phyloP scores from a whole-genome alignment of 2,888 invertebrate genomes.

The Beris morrisii region DNA sequence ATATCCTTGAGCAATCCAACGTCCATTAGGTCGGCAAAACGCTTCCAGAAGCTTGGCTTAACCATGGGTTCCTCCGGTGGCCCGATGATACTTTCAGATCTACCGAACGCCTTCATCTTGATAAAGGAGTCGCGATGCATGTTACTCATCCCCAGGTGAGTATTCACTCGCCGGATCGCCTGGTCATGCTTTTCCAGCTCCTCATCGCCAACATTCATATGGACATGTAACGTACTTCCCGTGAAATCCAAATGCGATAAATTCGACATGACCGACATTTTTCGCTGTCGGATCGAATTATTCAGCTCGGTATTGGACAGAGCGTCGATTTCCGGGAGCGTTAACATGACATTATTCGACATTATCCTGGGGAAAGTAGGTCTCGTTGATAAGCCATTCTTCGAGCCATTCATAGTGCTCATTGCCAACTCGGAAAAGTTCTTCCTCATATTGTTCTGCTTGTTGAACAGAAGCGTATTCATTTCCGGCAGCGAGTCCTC shows the following conservation, averaged over 20 bases:
- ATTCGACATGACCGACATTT: conserved; percentile 71
- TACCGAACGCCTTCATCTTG: conserved; percentile 48
- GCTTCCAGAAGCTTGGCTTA: conserved; percentile 58
- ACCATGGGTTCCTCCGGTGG: conserved; percentile 28
- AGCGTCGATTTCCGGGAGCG: conserved; percentile 42
- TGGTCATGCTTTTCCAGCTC: conserved; percentile 55
- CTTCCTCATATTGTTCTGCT: conserved; percentile 53
- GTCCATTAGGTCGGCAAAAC: conserved; percentile 69
- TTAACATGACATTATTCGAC: conserved; percentile 50
- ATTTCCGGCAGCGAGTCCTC: conserved; percentile 57
- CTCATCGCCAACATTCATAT: conserved; percentile 61
- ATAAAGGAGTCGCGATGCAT: conserved; percentile 53
- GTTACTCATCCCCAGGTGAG: conserved; percentile 50
- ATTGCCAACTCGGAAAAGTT: conserved; percentile 56
- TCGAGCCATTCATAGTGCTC: conserved; percentile 47
- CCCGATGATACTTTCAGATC: conserved; percentile 36
- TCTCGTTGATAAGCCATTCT: conserved; percentile 52
- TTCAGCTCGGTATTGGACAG: conserved; percentile 59
- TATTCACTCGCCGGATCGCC: conserved; percentile 52
- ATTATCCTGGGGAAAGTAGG: conserved; percentile 56
- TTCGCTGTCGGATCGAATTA: conserved; percentile 60
- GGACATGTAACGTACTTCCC: conserved; percentile 71
- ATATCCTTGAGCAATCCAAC: conserved; percentile 72
- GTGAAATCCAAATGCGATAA: conserved; percentile 75
- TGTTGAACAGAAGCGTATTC: conserved; percentile 53